Conservation (phyloP, 2,797 vertebrate species). For the Lacerta agilis region DNA sequence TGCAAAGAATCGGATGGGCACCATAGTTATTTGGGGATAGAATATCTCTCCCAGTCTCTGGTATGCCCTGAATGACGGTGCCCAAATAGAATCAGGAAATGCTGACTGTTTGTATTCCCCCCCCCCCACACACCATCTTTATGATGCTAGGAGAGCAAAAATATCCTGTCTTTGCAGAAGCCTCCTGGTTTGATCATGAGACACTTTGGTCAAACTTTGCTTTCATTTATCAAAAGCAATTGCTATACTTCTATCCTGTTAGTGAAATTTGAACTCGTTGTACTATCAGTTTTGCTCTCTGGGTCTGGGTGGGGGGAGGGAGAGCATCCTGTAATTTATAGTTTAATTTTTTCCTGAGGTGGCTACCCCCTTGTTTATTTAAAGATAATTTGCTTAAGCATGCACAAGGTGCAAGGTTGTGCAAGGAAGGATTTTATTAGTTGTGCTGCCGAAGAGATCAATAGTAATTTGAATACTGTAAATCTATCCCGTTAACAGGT, state of each 20-base stretch:
- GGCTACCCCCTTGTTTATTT: slow-evolving; percentile 70
- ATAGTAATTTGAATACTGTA: slow-evolving; percentile 77
- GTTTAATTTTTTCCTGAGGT: slow-evolving; percentile 62
- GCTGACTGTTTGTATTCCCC: too few relatives aligned
- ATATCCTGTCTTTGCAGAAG: background rate
- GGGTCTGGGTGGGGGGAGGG: background rate
- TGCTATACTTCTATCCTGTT: background rate
- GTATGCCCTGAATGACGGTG: background rate
- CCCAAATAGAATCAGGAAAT: background rate
- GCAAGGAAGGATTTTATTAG: slow-evolving; percentile 65
- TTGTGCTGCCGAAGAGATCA: slow-evolving; percentile 66
- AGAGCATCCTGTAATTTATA: slow-evolving; percentile 46
- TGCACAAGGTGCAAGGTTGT: slow-evolving; percentile 62
- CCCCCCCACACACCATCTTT: too few relatives aligned
- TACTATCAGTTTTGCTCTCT: background rate
- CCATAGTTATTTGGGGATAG: background rate
- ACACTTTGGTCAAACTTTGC: background rate
- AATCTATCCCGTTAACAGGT: slow-evolving; percentile 74
- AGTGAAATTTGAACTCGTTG: background rate
- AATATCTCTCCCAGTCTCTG: too few relatives aligned
- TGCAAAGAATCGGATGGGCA: background rate
- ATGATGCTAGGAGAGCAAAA: background rate
- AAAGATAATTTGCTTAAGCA: slow-evolving; percentile 74
- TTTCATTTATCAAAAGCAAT: background rate
- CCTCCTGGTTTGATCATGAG: background rate